Conservation (phyloP, 2,797 vertebrate genomes). For the Halcyon leucocephala region DNA sequence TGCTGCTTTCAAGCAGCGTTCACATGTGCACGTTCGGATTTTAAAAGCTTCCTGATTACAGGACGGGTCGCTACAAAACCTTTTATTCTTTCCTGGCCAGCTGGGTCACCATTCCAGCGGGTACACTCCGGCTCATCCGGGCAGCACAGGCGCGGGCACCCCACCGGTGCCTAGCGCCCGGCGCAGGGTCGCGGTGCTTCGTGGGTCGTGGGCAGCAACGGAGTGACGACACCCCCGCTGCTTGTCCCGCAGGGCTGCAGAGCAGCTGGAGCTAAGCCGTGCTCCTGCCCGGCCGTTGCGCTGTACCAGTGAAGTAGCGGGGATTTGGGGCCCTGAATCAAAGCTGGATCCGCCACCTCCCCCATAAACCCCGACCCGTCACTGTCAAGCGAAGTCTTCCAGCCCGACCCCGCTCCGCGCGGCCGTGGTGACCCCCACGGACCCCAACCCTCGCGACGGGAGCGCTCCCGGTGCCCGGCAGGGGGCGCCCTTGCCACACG, state of each 20-base stretch:
- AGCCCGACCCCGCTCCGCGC: too few relatives aligned
- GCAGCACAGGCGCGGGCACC: neutral
- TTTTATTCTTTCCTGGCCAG: neutral
- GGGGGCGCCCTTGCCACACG: constrained; percentile 64
- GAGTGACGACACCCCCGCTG: neutral
- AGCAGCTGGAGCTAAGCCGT: neutral
- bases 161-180: neutral
- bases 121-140: neutral
- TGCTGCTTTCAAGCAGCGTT: neutral
- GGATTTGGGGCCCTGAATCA: too few relatives aligned
- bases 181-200: neutral
- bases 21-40: neutral
- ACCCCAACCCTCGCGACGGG: neutral
- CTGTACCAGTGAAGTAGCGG: too few relatives aligned
- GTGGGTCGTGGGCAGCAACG: too few relatives aligned
- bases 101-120: neutral
- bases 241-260: neutral
- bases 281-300: too few relatives aligned
- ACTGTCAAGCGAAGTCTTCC: too few relatives aligned
- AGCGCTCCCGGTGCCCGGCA: constrained; percentile 33
- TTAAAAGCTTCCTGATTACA: neutral
- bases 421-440: too few relatives aligned
- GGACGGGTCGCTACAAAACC: too few relatives aligned
- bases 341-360: too few relatives aligned
- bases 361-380: too few relatives aligned